Base-by-base conservation (phyloP, 1,140 invertebrate genomes). In the Diachasmimorpha longicaudata region DNA sequence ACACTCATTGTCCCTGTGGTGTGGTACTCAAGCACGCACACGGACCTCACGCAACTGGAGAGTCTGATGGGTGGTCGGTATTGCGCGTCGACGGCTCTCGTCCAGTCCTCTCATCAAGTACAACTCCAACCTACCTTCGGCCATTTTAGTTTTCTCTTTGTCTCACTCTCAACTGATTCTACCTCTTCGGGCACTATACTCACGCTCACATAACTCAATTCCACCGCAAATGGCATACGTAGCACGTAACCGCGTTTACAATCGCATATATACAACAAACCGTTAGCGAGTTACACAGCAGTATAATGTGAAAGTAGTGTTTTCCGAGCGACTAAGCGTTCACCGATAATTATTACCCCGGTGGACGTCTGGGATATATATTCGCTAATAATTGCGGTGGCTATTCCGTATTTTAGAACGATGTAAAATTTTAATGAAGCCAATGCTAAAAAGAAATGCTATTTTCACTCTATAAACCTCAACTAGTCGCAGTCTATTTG, bases 1-100 rank as follows among this genome's bases (percentile, higher is more conserved):
- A 76, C 66, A 76, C 74, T 76, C 69, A 69, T 76, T 76, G 74
- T 76, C 69, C 69, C 69, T 71, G 74, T 55, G 74, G 74, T 75
- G 48, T 71, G 66, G 74, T 52, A 21, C 39, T 31, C 69, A 76
- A 42, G 74, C 74, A 76, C 74, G 74, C 69, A 71, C 74, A 69
- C 69, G 42, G n/a, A 52, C 44, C 66, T 69, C 74, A 76, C 74
- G 74, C 74, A 71, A 76, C 48, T 68, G 36, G 67, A 76, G 68
- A 37, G 58, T 63, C 8, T 63, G 23, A 19, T 63, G 23, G 58
- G 19, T 63, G 58, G 58, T 25, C 19, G 8, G 58, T 25, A 14
- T 63, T 63, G 58, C 21, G 58, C 58, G 58, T 63, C 23, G 58
- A 63, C 58, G 23, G 58, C 2, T 23, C 58, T 63, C 25, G 69